Conservation (phyloP, 2,113 vertebrate species). For the Nothocercus nigrocapillus region DNA sequence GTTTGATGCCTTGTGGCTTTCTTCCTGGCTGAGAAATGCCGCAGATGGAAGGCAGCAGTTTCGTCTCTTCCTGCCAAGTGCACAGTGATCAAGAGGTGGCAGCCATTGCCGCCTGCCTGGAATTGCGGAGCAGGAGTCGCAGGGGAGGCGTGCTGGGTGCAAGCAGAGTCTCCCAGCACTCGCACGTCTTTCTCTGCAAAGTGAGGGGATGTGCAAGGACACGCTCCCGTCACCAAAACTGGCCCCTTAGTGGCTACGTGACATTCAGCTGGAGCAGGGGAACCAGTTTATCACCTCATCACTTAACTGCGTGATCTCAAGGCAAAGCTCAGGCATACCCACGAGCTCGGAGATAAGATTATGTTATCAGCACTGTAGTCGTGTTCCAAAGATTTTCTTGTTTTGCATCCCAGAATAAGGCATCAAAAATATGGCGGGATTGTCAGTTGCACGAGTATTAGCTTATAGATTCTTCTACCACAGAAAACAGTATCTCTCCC, state of each 20-base stretch:
- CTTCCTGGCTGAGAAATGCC: not conserved
- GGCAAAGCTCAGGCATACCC: not conserved
- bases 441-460: not conserved
- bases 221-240: accelerated
- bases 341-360: not conserved
- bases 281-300: constrained; percentile 41
- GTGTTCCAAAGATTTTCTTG: not conserved
- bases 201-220: not conserved
- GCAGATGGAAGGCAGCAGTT: not conserved
- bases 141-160: not conserved
- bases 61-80: not conserved
- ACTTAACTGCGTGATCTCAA: not conserved
- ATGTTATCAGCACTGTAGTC: not conserved
- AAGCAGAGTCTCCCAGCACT: not conserved
- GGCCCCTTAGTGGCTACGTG: not conserved
- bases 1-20: not conserved
- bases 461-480: not conserved
- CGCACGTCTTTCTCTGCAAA: not conserved
- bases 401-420: not conserved
- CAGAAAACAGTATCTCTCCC: not conserved
- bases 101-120: not conserved
- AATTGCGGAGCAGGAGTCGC: not conserved
- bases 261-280: not conserved
- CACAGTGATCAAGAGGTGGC: not conserved
- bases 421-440: not conserved